These are phyloP conservation scores for Rhombomys opimus DNA, from an alignment of 2,113 vertebrate species.

Conservation along the genomic window DNA sequence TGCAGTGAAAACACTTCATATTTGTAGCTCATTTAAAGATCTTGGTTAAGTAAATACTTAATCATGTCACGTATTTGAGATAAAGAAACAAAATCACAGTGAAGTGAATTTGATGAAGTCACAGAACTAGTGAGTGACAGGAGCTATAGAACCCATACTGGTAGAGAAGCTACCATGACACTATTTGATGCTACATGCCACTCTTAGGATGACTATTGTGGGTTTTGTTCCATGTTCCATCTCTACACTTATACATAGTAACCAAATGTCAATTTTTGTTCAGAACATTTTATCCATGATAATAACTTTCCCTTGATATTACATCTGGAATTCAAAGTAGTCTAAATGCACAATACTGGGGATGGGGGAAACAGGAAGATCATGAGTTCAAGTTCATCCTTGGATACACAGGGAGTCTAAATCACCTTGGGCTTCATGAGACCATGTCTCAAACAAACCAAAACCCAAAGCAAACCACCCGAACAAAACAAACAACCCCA, in stretches of 20 bases:
- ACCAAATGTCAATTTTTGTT: neutral
- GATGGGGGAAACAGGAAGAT: neutral
- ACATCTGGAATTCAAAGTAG: neutral
- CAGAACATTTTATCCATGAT: neutral
- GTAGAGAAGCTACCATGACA: neutral
- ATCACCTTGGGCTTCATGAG: neutral
- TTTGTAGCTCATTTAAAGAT: neutral
- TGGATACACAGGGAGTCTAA: neutral
- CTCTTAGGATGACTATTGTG: neutral
- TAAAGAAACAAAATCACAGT: neutral
- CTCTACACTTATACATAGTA: neutral
- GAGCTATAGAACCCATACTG: neutral
- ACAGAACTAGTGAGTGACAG: neutral
- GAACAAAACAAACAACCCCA: neutral
- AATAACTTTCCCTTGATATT: neutral
- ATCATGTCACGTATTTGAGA: neutral
- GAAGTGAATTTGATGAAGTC: neutral
- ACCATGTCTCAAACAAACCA: neutral
- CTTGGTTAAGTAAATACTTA: neutral
- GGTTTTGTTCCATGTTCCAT: neutral
- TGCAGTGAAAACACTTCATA: neutral
- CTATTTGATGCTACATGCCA: neutral
- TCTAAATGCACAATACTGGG: neutral
- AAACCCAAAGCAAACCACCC: neutral
- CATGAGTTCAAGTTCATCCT: neutral